Conservation (phyloP, 2,888 invertebrate genomes). For the Autographa pulchrina region DNA sequence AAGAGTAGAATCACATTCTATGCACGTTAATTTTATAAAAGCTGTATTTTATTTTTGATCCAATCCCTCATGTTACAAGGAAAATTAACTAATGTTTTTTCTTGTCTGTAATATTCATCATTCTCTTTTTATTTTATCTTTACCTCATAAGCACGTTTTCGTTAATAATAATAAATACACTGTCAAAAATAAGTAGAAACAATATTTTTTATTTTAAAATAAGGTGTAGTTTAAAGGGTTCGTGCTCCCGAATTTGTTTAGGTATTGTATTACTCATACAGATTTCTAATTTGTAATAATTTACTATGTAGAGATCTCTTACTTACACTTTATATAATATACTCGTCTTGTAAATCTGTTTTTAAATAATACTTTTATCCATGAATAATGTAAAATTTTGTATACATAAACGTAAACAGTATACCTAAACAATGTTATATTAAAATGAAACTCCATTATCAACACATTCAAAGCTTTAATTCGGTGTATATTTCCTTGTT, state of each 20-base stretch:
- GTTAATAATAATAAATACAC: too few species aligned
- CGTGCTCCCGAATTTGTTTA: not conserved
- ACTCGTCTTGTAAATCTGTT: not conserved
- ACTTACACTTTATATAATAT: not conserved
- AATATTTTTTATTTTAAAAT: not conserved
- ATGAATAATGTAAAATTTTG: too few species aligned
- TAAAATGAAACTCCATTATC: too few species aligned
- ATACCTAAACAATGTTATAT: too few species aligned
- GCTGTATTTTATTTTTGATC: not conserved
- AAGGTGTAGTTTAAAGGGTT: not conserved
- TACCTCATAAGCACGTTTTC: too few species aligned
- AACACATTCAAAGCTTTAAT: not conserved
- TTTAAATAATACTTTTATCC: too few species aligned
- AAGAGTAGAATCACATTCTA: conserved; percentile 42
- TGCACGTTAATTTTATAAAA: conserved; percentile 10
- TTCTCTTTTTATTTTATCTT: too few species aligned
- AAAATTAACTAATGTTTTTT: too few species aligned
- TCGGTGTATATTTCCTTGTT: not conserved
- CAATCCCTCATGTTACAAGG: too few species aligned
- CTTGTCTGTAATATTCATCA: too few species aligned
- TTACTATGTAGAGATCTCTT: not conserved
- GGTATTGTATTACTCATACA: not conserved
- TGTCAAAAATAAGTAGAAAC: too few species aligned
- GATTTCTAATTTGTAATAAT: not conserved
- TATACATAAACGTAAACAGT: too few species aligned